Conservation (phyloP, 2,797 vertebrate genomes). For the Silurus aristotelis region DNA sequence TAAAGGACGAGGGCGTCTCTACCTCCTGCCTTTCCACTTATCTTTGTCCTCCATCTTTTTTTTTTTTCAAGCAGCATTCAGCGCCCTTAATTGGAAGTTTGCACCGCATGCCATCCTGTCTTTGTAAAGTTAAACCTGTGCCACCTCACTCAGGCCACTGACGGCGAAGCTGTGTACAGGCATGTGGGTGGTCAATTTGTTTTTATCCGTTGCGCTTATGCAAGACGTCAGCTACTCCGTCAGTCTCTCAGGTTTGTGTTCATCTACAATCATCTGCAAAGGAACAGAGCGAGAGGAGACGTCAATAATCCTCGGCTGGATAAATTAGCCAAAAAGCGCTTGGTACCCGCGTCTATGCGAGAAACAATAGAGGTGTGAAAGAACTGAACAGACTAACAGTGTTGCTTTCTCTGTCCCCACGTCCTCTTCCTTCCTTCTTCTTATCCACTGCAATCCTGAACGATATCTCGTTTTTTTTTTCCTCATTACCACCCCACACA, state of each 20-base stretch:
- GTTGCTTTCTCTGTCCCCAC: slow-evolving; percentile 29
- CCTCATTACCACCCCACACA: slow-evolving; percentile 48
- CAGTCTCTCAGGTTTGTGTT: slow-evolving; percentile 33
- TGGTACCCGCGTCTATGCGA: neutral
- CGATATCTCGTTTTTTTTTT: slow-evolving; percentile 40
- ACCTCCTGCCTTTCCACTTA: neutral
- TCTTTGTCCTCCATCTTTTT: slow-evolving; percentile 24
- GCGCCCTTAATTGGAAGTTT: slow-evolving; percentile 54
- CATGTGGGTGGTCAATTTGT: slow-evolving; percentile 33
- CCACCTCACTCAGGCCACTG: slow-evolving; percentile 42
- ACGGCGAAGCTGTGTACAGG: slow-evolving; percentile 15
- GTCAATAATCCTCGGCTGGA: slow-evolving; percentile 46
- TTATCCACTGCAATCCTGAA: neutral
- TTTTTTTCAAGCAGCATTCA: slow-evolving; percentile 16
- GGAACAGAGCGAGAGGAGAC: neutral
- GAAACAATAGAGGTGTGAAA: slow-evolving; percentile 36
- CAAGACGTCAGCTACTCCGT: slow-evolving; percentile 31
- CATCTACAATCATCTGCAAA: slow-evolving; percentile 27
- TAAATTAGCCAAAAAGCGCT: slow-evolving; percentile 54
- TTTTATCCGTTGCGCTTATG: slow-evolving; percentile 33
- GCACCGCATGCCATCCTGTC: slow-evolving; percentile 45
- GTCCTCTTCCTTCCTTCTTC: slow-evolving; percentile 13
- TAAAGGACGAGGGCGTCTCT: slow-evolving; percentile 9
- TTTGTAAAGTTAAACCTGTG: slow-evolving; percentile 48
- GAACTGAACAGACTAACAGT: slow-evolving; percentile 32